Evolutionary conservation across 2,888 invertebrate genomes (phyloP), one percentile per base, ranked within the genome.

Genomic region (Dasysyrphus albostriatus): DNA sequence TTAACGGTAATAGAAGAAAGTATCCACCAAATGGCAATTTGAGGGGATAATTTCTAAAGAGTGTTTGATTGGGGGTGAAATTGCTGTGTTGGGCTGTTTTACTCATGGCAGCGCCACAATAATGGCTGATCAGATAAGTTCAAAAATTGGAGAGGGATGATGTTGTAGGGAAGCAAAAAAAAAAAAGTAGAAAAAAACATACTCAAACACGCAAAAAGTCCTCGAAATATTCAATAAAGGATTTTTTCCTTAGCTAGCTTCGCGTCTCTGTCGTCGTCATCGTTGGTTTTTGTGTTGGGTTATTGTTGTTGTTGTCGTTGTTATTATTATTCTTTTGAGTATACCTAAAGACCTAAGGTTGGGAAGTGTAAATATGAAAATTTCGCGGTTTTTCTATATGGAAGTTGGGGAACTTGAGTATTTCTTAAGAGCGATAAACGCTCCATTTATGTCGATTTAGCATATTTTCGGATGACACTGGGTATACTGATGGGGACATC

Each of bases 361-460:
- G 44, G 54, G 54, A 51, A 42, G 65, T 73, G 74, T 59, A 70
- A 79, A 87, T 87, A 87, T 87, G 83, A 79, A 87, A 78, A 75
- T 83, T 87, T 83, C 87, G 83, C 83, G 87, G 63, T 72, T 61
- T 32, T 24, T 34, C 69, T 85, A 61, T 69, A 5, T 49, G 44
- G 32, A 70, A 72, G 49, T 67, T 69, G 39, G 32, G 69, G 72
- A 70, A 72, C 82, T 87, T 78, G 87, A 87, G 87, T 61, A 65
- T 78, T 75, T 72, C 87, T 87, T 75, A 79, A 87, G 83, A 63
- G 49, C 87, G 75, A 87, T 87, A 87, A 87, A 87, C 83, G 83
- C 78, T 83, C 83, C 87, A 87, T 87, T 87, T 87, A 51, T 83
- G 87, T 83, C 87, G 83, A 87, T 87, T 87, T 87, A 87, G 87